A percentile compares a stretch with the other conserved stretches of the same genome.
phyloP scores from a whole-genome alignment of 1,140 invertebrate genomes.

The Ceratosolen solmsi region DNA sequence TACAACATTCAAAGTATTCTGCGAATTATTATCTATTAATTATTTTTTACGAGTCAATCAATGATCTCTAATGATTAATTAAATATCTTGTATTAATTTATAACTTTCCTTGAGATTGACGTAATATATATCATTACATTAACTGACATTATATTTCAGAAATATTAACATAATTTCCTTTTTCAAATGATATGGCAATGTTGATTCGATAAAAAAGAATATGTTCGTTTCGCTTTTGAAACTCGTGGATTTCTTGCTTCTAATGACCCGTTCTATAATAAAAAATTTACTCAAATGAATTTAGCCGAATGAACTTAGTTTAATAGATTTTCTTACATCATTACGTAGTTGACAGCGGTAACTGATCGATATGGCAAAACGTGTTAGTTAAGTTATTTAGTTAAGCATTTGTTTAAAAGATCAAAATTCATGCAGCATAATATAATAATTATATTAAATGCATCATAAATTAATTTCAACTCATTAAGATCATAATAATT shows the following conservation, averaged over 20 bases:
- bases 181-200: not conserved
- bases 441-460: no score
- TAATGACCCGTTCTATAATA: not conserved
- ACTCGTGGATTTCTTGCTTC: not conserved
- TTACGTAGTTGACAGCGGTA: not conserved
- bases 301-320: not conserved
- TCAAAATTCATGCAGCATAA: not conserved
- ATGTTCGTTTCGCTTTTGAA: not conserved
- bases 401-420: not conserved
- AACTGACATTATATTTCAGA: not conserved
- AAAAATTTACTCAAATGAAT: not conserved
- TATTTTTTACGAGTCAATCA: no score
- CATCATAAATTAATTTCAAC: no score
- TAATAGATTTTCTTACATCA: not conserved
- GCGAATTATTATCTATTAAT: no score
- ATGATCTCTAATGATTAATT: no score
- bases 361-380: not conserved
- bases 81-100: no score
- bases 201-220: not conserved
- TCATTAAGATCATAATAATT: no score
- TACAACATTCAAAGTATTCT: no score
- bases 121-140: not conserved
- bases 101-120: not conserved
- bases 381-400: not conserved
- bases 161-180: not conserved